phyloP scores from a whole-genome alignment of 1,140 invertebrate genomes.

The Babylonia areolata region DNA sequence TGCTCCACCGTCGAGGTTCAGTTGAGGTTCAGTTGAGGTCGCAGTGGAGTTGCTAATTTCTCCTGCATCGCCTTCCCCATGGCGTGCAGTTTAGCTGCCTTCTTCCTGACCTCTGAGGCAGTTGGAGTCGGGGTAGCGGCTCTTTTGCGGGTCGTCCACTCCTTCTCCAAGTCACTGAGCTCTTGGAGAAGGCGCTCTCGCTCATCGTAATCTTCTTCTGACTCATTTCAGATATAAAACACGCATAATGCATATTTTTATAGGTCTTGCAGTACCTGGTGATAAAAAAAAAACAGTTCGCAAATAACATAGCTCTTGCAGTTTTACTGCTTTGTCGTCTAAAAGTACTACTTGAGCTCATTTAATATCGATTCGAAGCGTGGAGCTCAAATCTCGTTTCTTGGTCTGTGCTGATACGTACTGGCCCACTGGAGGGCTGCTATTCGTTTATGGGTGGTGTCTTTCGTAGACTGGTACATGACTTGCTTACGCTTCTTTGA shows the following conservation, averaged over 20 bases:
- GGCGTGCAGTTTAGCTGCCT: too few relatives aligned
- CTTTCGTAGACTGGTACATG: slow-evolving; percentile 3
- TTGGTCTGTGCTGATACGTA: neutral
- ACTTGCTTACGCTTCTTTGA: slow-evolving; percentile 4
- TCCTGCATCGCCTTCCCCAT: too few relatives aligned
- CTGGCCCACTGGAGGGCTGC: neutral
- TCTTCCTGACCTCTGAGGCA: too few relatives aligned
- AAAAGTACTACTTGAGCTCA: neutral
- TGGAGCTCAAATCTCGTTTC: slow-evolving; percentile 3
- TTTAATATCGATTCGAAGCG: neutral
- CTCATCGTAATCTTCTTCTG: too few relatives aligned
- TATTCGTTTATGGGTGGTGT: slow-evolving; percentile 4
- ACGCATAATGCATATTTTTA: slow-evolving; percentile 1
- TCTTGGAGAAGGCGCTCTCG: too few relatives aligned
- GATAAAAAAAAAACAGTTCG: neutral
- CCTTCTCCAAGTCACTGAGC: too few relatives aligned
- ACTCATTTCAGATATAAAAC: neutral
- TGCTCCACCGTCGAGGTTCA: too few relatives aligned
- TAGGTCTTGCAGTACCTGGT: neutral
- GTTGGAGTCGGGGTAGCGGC: too few relatives aligned
- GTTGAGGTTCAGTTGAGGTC: too few relatives aligned
- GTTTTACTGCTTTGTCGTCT: neutral
- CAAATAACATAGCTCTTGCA: neutral
- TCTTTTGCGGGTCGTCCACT: too few relatives aligned
- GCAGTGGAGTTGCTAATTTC: too few relatives aligned